Evolutionary conservation across 2,797 vertebrate genomes (phyloP).

Genomic region (Ambastaia sidthimunki): DNA sequence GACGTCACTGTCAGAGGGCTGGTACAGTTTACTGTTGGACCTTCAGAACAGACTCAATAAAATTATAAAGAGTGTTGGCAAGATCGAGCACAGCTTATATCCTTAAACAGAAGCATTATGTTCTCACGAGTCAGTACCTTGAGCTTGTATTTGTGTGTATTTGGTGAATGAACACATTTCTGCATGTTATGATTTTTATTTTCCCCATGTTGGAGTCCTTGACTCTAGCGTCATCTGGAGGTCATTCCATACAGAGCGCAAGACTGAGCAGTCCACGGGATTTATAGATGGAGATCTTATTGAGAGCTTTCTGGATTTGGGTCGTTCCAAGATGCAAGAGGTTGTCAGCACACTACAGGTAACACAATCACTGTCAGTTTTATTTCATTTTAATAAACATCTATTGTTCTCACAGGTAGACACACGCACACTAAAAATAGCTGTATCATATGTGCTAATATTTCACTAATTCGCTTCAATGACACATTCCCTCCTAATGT

Average conservation of each 20-base stretch:
- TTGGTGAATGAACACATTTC: neutral
- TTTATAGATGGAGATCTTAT: slow-evolving; percentile 98
- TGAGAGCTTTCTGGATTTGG: slow-evolving; percentile 96
- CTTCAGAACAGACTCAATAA: slow-evolving; percentile 98
- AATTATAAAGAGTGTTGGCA: slow-evolving; percentile 99
- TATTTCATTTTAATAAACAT: too few species aligned
- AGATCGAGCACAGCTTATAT: slow-evolving; percentile 99
- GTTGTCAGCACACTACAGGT: slow-evolving; percentile 97
- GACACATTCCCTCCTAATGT: neutral
- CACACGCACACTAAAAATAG: too few species aligned
- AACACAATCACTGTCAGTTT: slow-evolving; percentile 36
- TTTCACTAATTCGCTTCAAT: neutral
- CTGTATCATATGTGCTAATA: neutral
- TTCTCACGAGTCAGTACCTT: neutral
- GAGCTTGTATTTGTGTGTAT: neutral
- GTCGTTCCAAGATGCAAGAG: slow-evolving; percentile 98
- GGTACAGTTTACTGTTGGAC: slow-evolving; percentile 97
- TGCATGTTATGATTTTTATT: neutral
- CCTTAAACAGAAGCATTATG: slow-evolving; percentile 71
- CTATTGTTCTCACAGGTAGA: too few species aligned
- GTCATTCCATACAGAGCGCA: slow-evolving; percentile 95
- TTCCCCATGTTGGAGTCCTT: slow-evolving; percentile 26
- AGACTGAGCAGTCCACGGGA: slow-evolving; percentile 94
- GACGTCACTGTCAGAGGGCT: slow-evolving; percentile 95
- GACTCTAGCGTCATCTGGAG: slow-evolving; percentile 85